Evolutionary conservation across 2,113 vertebrate species (phyloP).

Genomic region (Motacilla alba): DNA sequence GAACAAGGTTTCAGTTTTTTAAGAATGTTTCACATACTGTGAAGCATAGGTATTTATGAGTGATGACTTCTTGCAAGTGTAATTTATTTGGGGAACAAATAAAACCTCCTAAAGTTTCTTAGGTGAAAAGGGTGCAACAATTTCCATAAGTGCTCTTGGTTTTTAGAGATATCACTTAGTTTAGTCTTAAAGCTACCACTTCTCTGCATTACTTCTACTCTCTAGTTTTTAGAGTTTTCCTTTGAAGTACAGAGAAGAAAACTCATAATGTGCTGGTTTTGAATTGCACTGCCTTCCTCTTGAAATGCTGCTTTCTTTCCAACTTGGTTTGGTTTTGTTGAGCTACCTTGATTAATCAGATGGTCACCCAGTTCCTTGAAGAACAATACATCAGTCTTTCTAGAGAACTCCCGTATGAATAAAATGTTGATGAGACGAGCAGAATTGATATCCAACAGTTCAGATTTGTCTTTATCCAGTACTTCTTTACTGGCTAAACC

Average conservation of each 20-base stretch:
- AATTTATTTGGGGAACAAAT: background rate
- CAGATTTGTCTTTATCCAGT: background rate
- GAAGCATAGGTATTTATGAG: background rate
- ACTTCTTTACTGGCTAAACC: background rate
- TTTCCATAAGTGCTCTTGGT: background rate
- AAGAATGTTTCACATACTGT: background rate
- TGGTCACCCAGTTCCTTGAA: background rate
- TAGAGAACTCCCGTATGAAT: background rate
- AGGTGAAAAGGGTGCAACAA: background rate
- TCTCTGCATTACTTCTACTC: background rate
- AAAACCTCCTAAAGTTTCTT: background rate
- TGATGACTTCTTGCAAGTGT: background rate
- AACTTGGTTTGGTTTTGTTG: background rate
- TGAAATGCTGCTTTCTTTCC: background rate
- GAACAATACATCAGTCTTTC: background rate
- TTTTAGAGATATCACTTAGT: background rate
- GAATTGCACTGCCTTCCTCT: background rate
- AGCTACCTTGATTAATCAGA: background rate
- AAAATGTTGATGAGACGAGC: background rate
- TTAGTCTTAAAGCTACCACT: background rate
- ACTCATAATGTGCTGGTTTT: background rate
- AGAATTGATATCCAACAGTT: background rate
- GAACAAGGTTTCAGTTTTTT: accelerated
- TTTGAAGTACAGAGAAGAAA: background rate
- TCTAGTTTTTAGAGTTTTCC: background rate